These are phyloP conservation scores for Meganola albula DNA, from an alignment of 2,888 invertebrate species.

Conservation along the genomic window DNA sequence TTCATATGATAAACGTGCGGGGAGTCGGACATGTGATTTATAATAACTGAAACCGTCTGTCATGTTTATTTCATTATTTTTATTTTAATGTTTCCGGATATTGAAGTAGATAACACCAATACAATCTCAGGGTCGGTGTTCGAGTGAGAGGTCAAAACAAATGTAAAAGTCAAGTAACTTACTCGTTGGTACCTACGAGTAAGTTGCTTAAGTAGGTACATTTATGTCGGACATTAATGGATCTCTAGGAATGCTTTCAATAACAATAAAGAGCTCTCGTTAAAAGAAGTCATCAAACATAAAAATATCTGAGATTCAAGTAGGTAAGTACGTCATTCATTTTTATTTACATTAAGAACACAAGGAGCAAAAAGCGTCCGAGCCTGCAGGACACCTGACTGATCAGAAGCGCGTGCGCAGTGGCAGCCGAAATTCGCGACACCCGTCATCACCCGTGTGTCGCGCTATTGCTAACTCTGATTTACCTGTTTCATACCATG, in stretches of 20 bases:
- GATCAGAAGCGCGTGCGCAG: conserved; percentile 32
- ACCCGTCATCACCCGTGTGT: conserved; percentile 15
- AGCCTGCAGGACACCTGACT: conserved; percentile 32
- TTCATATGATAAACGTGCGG: conserved; percentile 14
- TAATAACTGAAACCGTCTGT: conserved; percentile 8
- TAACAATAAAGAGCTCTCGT: too few species aligned
- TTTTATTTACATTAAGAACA: too few species aligned
- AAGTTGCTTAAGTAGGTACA: too few species aligned
- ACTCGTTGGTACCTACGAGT: conserved; percentile 3
- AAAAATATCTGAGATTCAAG: too few species aligned
- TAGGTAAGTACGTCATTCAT: too few species aligned
- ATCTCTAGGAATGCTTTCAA: conserved; percentile 1
- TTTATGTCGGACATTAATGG: conserved; percentile 5
- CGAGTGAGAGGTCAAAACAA: conserved; percentile 6
- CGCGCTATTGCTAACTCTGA: conserved; percentile 31
- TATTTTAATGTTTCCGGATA: conserved; percentile 2
- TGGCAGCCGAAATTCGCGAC: conserved; percentile 48
- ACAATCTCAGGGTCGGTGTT: background rate
- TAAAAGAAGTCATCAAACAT: too few species aligned
- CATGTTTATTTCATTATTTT: conserved; percentile 8
- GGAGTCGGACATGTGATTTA: conserved; percentile 14
- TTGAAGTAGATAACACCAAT: too few species aligned
- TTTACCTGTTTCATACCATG: conserved; percentile 11
- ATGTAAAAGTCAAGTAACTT: conserved; percentile 4
- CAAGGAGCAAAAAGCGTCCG: conserved; percentile 30